Base-by-base conservation (phyloP, 1,140 invertebrate species). In the Macrobrachium nipponense region DNA sequence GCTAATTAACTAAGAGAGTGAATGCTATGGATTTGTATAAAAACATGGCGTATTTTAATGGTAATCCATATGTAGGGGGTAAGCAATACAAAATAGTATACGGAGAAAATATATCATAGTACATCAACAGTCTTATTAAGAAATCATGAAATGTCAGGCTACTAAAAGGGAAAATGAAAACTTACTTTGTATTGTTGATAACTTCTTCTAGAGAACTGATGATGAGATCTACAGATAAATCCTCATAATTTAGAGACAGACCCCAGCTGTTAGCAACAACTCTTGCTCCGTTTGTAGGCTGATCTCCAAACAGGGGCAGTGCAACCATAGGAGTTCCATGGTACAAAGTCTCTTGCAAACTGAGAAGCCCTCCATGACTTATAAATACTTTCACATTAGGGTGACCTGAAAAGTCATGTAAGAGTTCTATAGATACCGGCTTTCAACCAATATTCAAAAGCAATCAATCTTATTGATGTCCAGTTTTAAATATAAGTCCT, bases 331-430 rank as follows among this genome's bases (percentile, higher is more conserved):
- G 95, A 7, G 96, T 94, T 8, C 93, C 95, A 88, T 93, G 95
- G 89, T 95, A 93, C 73, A 95, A 92, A 10, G 95, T 93, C 90
- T 97, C 95, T 64, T 94, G 94, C 1, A 93, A 94, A n/a, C 95
- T 76, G 44, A 75, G 77, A 15, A 80, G 83, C 7, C 83, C 83
- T n/a, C 83, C 64, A 27, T 86, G 83, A 15, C 62, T 61, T 51
- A 86, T 80, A 59, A 86, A 86, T 18, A 86, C 77, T 44, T 62
- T 86, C 51, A 94, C 89, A 95, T 93, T 59, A 95, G 92, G 0
- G 95, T 96, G 27, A 94, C 94, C 88, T 97, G 95, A 20, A 51
- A 17, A 20, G 27, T 51, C n/a, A 5, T 0, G 44, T 3, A 51
- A 14, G 18, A 20, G 58, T 17, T 36, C 27, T 6, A 6, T 6